Percentiles rank a stretch among this genome's conserved stretches.
phyloP scores from a whole-genome alignment of 2,113 vertebrate genomes.

The Pteropus alecto region DNA sequence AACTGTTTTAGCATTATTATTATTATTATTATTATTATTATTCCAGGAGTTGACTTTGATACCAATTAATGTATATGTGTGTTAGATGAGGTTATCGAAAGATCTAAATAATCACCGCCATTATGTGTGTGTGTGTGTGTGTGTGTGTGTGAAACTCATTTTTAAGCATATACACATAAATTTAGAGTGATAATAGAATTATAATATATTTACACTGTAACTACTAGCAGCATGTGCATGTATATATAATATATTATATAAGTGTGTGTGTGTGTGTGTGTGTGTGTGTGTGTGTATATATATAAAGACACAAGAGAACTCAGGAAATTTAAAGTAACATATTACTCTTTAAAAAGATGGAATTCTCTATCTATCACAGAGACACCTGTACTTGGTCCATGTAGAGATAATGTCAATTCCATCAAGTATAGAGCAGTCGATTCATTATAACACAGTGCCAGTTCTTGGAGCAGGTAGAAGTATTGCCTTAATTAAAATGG shows the following conservation, averaged over 20 bases:
- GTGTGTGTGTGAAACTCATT: background rate
- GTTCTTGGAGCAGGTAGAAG: background rate
- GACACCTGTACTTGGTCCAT: background rate
- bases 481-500: background rate
- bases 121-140: background rate
- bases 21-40: background rate
- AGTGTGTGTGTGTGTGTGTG: background rate
- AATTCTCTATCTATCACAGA: background rate
- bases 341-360: background rate
- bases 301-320: background rate
- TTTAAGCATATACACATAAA: too few species aligned
- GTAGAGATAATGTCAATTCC: background rate
- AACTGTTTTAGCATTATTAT: background rate
- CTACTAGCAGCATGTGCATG: too few species aligned
- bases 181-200: too few species aligned
- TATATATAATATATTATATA: too few species aligned
- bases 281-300: background rate
- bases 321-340: background rate
- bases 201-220: too few species aligned
- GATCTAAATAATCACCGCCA: background rate
- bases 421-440: background rate
- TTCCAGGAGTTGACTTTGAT: background rate
- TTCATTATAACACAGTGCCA: background rate
- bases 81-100: background rate
- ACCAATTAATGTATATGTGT: background rate